Evolutionary conservation across 2,113 vertebrate species (phyloP), one percentile per base, ranked within the genome.

Genomic region (Daubentonia madagascariensis): DNA sequence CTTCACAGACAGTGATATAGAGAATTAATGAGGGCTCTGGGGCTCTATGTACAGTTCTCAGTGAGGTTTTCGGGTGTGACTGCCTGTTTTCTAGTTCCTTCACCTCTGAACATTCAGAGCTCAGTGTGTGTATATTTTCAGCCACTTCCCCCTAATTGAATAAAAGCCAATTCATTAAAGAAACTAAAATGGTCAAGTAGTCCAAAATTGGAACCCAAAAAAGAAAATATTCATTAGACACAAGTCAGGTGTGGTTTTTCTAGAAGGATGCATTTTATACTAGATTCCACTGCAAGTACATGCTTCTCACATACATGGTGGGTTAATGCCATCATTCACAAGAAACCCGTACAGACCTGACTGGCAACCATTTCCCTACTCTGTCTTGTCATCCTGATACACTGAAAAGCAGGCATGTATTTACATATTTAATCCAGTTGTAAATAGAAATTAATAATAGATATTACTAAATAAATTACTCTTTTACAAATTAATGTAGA

Each of bases 371-470:
- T 61, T 67, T 57, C 16, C n/a, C 8, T 20, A 1, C 70, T 89
- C 70, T 65, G n/a, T 68, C 28, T 45, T 70, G 12, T 61, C 30
- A 14, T 28, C 59, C 25, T 65, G 32, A 67, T 72, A 48, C 5
- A 70, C 59, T 25, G 1, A 17, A 70, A 89, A 16, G 3, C 32
- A 81, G 57, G 32, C 3, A 0, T 72, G 85, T 68, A 50, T 95
- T 97, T 98, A 59, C 5, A 28, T 78, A 94, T 63, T 87, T 68
- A 92, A 97, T 94, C 67, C 12, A 92, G 8, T 65, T 96, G 50
- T 72, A 96, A 90, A 80, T 67, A 91, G 28, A 95, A 97, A 93
- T 97, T 93, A 96, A 93, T 95, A 89, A 92, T 78, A 79, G 8
- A 83, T 48, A 68, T 70, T 88, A 32, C 35, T 85, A 93, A 94